Evolutionary conservation across 1,140 invertebrate genomes (phyloP).

Genomic region (Laupala kohalensis): DNA sequence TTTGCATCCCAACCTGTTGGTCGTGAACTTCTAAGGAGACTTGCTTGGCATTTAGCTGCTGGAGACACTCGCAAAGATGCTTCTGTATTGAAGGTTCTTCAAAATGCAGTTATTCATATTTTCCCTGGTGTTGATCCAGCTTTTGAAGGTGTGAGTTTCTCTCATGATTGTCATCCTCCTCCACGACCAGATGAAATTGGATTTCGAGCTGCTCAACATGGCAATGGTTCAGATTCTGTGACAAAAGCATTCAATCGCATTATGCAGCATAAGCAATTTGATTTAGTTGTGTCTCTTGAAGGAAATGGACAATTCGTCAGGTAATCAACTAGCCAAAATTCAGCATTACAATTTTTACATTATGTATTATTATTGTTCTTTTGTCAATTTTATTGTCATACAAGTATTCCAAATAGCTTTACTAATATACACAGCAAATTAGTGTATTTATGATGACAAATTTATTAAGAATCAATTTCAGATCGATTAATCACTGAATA

Average conservation of each 20-base stretch:
- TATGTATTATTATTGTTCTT: no score
- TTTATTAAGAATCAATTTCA: no score
- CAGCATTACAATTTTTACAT: no score
- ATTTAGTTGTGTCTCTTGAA: conserved; percentile 8
- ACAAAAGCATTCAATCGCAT: conserved; percentile 4
- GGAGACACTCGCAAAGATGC: conserved; percentile 53
- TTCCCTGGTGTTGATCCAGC: conserved; percentile 42
- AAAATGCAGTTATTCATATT: conserved; percentile 63
- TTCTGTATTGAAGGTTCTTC: conserved; percentile 44
- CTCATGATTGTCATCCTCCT: background rate
- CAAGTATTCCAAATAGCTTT: background rate
- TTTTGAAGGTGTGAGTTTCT: background rate
- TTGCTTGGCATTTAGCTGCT: conserved; percentile 64
- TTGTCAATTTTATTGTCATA: background rate
- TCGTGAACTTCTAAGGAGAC: conserved; percentile 66
- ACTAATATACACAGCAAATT: background rate
- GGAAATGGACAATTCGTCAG: conserved; percentile 4
- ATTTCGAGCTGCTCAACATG: background rate
- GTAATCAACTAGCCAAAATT: background rate
- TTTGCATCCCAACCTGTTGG: conserved; percentile 72
- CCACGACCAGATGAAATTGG: background rate
- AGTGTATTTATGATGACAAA: background rate
- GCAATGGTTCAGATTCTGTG: background rate
- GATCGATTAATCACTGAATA: no score
- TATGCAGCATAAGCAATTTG: conserved; percentile 3